Evolutionary conservation across 2,113 vertebrate genomes (phyloP), one percentile per base, ranked within the genome.

Genomic region (Salvelinus fontinalis): DNA sequence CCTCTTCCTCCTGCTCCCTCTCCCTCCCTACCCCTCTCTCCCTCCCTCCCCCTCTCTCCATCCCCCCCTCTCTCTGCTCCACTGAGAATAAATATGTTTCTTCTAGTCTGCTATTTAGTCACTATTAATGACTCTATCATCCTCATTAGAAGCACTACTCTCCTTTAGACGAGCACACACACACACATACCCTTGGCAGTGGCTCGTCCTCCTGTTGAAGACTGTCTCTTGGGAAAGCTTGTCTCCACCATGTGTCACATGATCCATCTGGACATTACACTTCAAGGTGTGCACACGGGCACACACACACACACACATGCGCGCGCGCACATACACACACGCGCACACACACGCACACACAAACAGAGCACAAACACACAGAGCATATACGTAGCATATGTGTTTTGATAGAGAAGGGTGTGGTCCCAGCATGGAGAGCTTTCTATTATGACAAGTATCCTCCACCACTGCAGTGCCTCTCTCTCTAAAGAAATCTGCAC

Each of bases 191-290:
- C 31, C 7, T 75, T 71, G 49, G 73, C 20, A 72, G 54, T 74
- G 70, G 51, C 70, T 71, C 79, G 68, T 77, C 75, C 66, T 77
- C 75, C 68, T 74, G 69, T 64, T 54, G 57, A 79, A n/a, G 1
- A 44, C 59, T 73, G 49, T 79, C 64, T 65, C 78, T 71, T 74
- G 70, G 67, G 77, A 75, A 76, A 75, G 57, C 67, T 83, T 81
- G 78, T 82, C 79, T 89, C 79, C 70, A 75, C 84, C 84, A 92
- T 89, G 84, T 90, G 89, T 79, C 84, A 82, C 79, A 81, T 64
- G 67, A 79, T 85, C 77, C 71, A 75, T 74, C 74, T 74, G 73
- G 73, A 71, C 79, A 16, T 59, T 12, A 78, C 65, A 82, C 26
- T 31, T 31, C 57, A 81, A 78, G 60, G 77, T 81, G 76, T 24